phyloP scores from a whole-genome alignment of 2,888 invertebrate species.

The Chydorus sphaericus region DNA sequence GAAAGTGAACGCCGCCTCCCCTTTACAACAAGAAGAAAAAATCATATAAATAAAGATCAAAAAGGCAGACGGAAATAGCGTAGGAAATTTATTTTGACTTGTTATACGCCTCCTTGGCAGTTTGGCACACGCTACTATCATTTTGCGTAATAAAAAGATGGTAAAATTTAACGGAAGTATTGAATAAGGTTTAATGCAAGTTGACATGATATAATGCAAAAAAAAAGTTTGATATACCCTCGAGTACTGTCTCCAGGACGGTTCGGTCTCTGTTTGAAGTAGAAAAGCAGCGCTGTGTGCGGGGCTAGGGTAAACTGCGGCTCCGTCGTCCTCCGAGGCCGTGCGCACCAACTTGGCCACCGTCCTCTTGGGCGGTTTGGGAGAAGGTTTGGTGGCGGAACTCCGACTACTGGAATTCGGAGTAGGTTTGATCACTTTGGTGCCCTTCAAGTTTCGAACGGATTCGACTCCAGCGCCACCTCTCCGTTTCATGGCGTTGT shows the following conservation, averaged over 20 bases:
- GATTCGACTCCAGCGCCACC: background rate
- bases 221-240: background rate
- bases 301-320: constrained; percentile 12
- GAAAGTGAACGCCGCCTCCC: constrained; percentile 23
- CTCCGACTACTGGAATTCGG: background rate
- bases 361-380: background rate
- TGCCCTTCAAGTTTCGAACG: background rate
- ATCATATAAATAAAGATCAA: no score
- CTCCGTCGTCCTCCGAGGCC: constrained; percentile 12
- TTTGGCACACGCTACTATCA: no score
- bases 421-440: background rate
- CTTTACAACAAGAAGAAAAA: constrained; percentile 8
- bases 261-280: constrained; percentile 4
- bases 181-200: no score
- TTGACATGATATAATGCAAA: no score
- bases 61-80: no score
- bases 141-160: no score
- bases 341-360: constrained; percentile 7
- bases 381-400: background rate
- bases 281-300: constrained; percentile 12
- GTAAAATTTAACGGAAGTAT: no score
- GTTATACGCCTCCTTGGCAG: no score
- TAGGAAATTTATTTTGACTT: no score
- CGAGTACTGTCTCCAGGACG: constrained; percentile 19
- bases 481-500: background rate